A percentile compares a stretch with the other conserved stretches of the same genome.
Evolutionary conservation across 1,140 invertebrate species (phyloP).

Genomic region (Euglossa dilemma): DNA sequence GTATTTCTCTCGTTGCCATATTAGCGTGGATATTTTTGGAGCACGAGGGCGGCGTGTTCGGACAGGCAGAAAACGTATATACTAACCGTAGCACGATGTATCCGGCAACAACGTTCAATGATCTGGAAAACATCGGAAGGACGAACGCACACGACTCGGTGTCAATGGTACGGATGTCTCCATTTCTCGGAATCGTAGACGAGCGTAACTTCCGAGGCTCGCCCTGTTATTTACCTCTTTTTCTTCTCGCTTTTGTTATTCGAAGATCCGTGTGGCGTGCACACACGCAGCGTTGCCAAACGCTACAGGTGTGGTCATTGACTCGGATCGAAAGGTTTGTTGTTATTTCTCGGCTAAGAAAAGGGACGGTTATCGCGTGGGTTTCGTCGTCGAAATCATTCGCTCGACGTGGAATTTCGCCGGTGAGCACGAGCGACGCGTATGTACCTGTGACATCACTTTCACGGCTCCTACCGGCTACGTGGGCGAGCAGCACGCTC

Average conservation of each 20-base stretch:
- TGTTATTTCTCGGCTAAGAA: neutral
- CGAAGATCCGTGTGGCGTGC: neutral
- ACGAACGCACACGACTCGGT: conserved; percentile 30
- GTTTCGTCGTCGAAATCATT: no score
- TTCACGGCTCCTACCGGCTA: neutral
- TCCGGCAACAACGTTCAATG: conserved; percentile 56
- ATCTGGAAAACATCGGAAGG: conserved; percentile 58
- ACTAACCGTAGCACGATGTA: conserved; percentile 16
- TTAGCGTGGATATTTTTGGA: conserved; percentile 24
- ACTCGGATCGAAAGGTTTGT: conserved; percentile 24
- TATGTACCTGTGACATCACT: conserved; percentile 20
- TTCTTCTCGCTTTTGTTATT: neutral
- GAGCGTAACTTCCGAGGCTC: neutral
- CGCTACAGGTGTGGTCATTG: conserved; percentile 55
- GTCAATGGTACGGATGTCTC: conserved; percentile 42
- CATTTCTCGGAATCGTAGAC: neutral
- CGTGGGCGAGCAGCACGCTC: conserved; percentile 17
- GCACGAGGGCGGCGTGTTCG: conserved; percentile 56
- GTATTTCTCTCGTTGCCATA: conserved; percentile 2
- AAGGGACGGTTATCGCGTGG: neutral
- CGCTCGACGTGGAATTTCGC: neutral
- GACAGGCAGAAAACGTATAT: conserved; percentile 23
- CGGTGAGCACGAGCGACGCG: neutral
- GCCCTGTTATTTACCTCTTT: neutral
- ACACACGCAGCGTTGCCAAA: conserved; percentile 47